phyloP scores from a whole-genome alignment of 2,888 invertebrate species.

The Encarsia formosa region DNA sequence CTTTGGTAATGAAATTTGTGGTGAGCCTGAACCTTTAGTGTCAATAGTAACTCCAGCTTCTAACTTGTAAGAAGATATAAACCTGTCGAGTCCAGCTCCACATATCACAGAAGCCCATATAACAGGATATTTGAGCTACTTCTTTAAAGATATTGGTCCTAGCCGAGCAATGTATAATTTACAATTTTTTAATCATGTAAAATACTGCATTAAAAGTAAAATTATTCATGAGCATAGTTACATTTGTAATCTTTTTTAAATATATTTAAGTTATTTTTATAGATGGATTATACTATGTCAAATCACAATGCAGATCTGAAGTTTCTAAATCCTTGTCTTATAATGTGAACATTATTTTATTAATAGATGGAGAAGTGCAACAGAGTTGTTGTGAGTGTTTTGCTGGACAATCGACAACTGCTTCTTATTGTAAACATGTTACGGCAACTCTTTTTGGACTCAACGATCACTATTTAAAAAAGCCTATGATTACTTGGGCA shows the following conservation, averaged over 20 bases:
- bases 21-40: neutral
- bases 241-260: too few relatives aligned
- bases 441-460: neutral
- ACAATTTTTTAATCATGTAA: neutral
- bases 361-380: neutral
- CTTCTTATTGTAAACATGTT: constrained; percentile 14
- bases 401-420: constrained; percentile 1
- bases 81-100: neutral
- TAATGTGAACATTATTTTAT: neutral
- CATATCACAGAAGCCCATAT: neutral
- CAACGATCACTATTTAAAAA: neutral
- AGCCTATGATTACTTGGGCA: neutral
- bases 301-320: constrained; percentile 2
- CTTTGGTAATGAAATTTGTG: neutral
- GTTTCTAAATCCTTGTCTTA: constrained; percentile 5
- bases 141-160: neutral
- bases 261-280: constrained; percentile 1
- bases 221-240: neutral
- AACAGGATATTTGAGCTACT: neutral
- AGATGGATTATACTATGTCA: constrained; percentile 3
- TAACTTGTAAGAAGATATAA: neutral
- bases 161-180: constrained; percentile 6
- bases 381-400: constrained; percentile 4
- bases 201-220: neutral
- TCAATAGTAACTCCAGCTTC: neutral